Evolutionary conservation across 2,797 vertebrate genomes (phyloP).

Genomic region (Protosalanx chinensis): DNA sequence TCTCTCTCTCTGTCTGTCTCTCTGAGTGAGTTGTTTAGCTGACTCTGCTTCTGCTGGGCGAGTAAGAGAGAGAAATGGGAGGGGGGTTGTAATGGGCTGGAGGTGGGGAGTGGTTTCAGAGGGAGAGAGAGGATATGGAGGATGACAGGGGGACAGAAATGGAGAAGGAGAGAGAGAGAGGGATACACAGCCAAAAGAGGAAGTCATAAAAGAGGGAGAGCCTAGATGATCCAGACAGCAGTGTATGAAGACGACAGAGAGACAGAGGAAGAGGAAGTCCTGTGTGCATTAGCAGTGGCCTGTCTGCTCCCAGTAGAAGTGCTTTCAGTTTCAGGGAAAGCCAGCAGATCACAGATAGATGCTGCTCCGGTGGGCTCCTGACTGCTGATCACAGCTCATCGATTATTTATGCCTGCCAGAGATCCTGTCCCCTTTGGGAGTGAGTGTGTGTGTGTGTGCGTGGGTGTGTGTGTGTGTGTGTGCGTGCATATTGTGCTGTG

Average conservation of each 20-base stretch:
- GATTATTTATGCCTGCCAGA: constrained; percentile 48
- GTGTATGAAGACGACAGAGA: not conserved
- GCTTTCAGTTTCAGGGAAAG: constrained; percentile 4
- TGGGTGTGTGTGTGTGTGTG: constrained; percentile 3
- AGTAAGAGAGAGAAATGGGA: too few relatives aligned
- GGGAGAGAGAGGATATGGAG: not conserved
- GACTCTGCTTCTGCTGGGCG: not conserved
- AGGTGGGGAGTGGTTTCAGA: too few relatives aligned
- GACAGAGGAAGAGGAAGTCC: not conserved
- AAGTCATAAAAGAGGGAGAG: not conserved
- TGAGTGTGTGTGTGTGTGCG: not conserved
- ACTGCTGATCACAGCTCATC: constrained; percentile 47
- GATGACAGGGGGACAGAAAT: not conserved
- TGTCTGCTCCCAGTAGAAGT: constrained; percentile 12
- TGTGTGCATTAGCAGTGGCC: constrained; percentile 11
- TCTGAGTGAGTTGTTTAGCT: not conserved
- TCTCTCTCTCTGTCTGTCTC: not conserved
- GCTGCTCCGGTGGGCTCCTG: constrained; percentile 20
- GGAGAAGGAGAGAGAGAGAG: constrained; percentile 2
- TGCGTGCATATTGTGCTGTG: constrained; percentile 6
- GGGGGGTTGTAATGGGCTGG: too few relatives aligned
- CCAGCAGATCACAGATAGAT: constrained; percentile 23
- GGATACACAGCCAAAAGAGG: not conserved
- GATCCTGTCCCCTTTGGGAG: constrained; percentile 7
- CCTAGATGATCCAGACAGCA: not conserved